Evolutionary conservation across 2,797 vertebrate genomes (phyloP).

Genomic region (Falco berigora): DNA sequence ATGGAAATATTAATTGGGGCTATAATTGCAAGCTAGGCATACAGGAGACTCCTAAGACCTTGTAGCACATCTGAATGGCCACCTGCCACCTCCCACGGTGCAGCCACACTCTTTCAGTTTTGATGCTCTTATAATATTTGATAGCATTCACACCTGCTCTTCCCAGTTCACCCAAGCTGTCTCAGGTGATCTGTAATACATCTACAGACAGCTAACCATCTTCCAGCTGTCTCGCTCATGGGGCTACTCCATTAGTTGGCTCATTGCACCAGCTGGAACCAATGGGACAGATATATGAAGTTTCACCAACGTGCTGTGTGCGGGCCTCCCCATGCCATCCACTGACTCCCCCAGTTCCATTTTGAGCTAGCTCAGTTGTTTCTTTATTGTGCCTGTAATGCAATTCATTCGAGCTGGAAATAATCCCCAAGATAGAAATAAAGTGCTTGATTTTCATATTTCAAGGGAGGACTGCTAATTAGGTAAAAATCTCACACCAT

Average conservation of each 20-base stretch:
- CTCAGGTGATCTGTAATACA: background rate
- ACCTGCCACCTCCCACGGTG: background rate
- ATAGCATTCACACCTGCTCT: background rate
- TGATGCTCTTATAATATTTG: background rate
- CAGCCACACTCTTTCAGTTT: background rate
- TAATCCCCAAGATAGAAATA: conserved; percentile 30
- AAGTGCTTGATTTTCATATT: conserved; percentile 16
- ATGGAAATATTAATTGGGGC: background rate
- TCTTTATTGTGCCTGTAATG: conserved; percentile 7
- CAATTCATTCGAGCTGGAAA: background rate
- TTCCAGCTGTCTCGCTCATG: background rate
- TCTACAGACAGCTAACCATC: background rate
- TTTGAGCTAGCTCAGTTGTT: background rate
- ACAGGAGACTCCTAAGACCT: background rate
- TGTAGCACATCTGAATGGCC: background rate
- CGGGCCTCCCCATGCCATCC: background rate
- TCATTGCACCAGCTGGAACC: background rate
- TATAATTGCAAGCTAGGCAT: background rate
- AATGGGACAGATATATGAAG: background rate
- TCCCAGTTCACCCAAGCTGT: background rate
- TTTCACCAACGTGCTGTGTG: background rate
- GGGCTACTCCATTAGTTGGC: background rate
- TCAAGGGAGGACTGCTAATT: conserved; percentile 39
- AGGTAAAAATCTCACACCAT: conserved; percentile 26
- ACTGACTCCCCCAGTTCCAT: background rate